Conservation (phyloP, 2,888 invertebrate species). For the Caenorhabditis sinica region DNA sequence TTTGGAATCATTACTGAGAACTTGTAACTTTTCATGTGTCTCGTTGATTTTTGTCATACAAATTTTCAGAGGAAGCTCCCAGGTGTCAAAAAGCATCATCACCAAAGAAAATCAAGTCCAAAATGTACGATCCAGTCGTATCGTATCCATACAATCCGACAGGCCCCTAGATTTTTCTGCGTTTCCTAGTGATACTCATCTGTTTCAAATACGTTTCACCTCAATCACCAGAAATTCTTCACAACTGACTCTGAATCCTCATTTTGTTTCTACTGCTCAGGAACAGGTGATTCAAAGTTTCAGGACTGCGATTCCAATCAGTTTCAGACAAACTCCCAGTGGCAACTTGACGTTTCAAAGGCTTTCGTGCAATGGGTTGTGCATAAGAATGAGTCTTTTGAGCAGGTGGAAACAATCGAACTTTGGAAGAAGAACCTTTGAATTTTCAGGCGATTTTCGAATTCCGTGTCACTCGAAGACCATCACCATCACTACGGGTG, state of each 20-base stretch:
- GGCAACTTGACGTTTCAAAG: slow-evolving; percentile 49
- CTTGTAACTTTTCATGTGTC: slow-evolving; percentile 12
- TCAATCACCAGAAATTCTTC: slow-evolving; percentile 60
- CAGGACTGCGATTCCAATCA: background rate
- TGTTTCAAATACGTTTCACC: slow-evolving; percentile 60
- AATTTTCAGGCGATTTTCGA: slow-evolving; percentile 55
- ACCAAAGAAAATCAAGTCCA: slow-evolving; percentile 28
- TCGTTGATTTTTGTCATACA: background rate
- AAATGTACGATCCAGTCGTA: slow-evolving; percentile 35
- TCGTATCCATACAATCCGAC: slow-evolving; percentile 33
- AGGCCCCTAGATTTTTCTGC: slow-evolving; percentile 52
- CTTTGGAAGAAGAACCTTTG: no score
- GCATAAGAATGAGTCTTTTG: slow-evolving; percentile 60
- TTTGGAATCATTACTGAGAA: slow-evolving; percentile 59
- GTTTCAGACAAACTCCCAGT: slow-evolving; percentile 48
- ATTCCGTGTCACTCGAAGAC: slow-evolving; percentile 37
- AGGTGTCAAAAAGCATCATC: slow-evolving; percentile 37
- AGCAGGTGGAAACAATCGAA: slow-evolving; percentile 33
- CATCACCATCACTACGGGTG: slow-evolving; percentile 9
- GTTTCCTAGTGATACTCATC: slow-evolving; percentile 62
- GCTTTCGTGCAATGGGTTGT: slow-evolving; percentile 64
- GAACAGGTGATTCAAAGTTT: slow-evolving; percentile 23
- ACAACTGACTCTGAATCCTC: slow-evolving; percentile 62
- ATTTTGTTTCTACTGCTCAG: slow-evolving; percentile 47
- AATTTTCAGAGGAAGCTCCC: slow-evolving; percentile 20